These are phyloP conservation scores for Rallus limicola DNA, from an alignment of 2,113 vertebrate genomes.

Conservation along the genomic window DNA sequence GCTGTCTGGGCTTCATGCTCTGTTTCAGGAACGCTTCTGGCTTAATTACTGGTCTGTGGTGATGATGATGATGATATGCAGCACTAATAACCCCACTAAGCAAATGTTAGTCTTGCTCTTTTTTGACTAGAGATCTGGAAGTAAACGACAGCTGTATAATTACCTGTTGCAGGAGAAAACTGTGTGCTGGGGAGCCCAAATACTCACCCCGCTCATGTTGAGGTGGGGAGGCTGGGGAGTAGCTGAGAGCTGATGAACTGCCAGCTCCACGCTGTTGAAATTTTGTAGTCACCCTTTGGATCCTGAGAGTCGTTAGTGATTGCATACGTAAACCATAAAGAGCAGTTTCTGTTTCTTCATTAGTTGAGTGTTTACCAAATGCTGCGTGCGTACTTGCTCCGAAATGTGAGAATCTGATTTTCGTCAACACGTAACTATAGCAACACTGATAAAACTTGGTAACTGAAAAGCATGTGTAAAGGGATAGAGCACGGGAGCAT, in stretches of 20 bases:
- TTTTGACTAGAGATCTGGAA: background rate
- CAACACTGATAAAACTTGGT: background rate
- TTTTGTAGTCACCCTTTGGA: background rate
- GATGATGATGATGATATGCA: background rate
- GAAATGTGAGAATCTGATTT: background rate
- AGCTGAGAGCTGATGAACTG: background rate
- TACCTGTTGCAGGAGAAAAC: background rate
- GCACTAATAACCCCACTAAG: no score
- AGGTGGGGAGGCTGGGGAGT: background rate
- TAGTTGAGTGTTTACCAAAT: background rate
- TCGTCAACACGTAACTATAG: background rate
- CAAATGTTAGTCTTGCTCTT: background rate
- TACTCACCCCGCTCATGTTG: accelerated
- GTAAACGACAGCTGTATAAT: background rate
- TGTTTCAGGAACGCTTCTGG: background rate
- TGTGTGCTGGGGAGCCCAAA: background rate
- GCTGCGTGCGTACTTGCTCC: accelerated
- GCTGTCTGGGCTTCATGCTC: background rate
- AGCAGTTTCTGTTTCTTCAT: background rate
- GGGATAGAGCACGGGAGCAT: accelerated
- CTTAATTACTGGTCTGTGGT: no score
- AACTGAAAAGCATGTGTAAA: background rate
- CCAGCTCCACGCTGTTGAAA: background rate
- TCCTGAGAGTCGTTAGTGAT: background rate
- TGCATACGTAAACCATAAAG: background rate